These are phyloP conservation scores for Laticauda laticaudata DNA, from an alignment of 2,113 vertebrate species.

Conservation along the genomic window DNA sequence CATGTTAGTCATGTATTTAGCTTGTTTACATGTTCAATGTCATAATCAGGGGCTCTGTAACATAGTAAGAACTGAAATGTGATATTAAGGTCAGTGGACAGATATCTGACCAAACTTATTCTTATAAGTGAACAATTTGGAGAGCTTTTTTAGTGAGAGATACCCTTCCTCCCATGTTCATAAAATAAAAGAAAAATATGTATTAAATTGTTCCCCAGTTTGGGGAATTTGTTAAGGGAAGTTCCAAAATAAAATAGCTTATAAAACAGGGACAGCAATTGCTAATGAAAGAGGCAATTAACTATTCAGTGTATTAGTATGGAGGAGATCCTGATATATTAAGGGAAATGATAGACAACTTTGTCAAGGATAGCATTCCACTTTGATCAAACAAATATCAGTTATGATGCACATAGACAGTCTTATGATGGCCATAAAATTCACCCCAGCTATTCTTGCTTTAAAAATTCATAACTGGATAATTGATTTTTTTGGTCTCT, in stretches of 20 bases:
- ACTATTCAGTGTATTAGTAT: neutral
- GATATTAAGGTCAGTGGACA: no score
- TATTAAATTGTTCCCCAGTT: neutral
- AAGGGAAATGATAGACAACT: neutral
- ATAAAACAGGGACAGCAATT: neutral
- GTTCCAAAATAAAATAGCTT: neutral
- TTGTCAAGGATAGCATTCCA: neutral
- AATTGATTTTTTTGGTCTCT: slow-evolving; percentile 1
- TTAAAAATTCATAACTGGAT: neutral
- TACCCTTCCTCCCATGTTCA: neutral
- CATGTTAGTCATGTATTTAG: no score
- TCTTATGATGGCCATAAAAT: neutral
- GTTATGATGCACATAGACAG: neutral
- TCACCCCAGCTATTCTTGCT: neutral
- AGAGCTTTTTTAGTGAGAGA: neutral
- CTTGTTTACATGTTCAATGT: no score
- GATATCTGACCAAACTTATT: neutral
- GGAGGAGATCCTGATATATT: neutral
- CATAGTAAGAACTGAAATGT: no score
- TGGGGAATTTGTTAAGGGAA: neutral
- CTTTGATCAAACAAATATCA: neutral
- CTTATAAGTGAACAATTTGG: neutral
- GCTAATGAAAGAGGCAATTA: neutral
- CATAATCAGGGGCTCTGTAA: no score
- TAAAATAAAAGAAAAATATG: neutral